Base-by-base conservation (phyloP, 2,888 invertebrate species). In the Campoplex nolae region DNA sequence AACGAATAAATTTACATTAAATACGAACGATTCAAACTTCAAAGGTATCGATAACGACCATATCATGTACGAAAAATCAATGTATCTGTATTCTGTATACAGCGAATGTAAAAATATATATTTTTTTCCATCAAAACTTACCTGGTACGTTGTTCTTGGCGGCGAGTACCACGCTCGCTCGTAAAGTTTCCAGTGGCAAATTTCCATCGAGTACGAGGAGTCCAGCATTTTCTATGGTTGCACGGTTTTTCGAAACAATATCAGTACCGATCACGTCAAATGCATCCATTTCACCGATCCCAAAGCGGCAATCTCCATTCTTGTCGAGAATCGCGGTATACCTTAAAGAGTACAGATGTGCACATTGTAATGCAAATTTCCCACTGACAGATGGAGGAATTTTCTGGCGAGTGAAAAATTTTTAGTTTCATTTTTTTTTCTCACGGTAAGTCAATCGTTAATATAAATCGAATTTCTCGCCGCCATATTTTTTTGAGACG, bases 141-240 rank as follows among this genome's bases (percentile, higher is more conserved):
- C 97, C 97, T 93, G 98, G 97, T 91, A 97, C 96, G 56, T 96
- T 92, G 85, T 96, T 93, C 67, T 95, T 92, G 13, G 94, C 91
- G 68, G 98, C 97, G 23, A 97, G 92, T 83, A 95, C 93, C 76
- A 98, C 93, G 38, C 96, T 94, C 74, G 95, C 95, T 89, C 95
- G 95, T 92, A 98, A 96, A 0, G 98, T 96, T 35, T 96, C 94
- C 67, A 96, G 91, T 0, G 97, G 96, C 68, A 98, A 93, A 95
- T 99, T 99, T 11, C 97, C 98, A 94, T 99, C 99, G 78, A 99
- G 94, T 32, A 98, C 95, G 13, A 99, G 95, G 48, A 99, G 94
- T 0, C 98, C 97, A 0, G 98, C 96, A 13, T 94, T 93, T 88
- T 95, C 94, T 42, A 99, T 95, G 1, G 95, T 92, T 0, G 95